Base-by-base conservation (phyloP, 2,113 vertebrate species). In the Hassar affinis region DNA sequence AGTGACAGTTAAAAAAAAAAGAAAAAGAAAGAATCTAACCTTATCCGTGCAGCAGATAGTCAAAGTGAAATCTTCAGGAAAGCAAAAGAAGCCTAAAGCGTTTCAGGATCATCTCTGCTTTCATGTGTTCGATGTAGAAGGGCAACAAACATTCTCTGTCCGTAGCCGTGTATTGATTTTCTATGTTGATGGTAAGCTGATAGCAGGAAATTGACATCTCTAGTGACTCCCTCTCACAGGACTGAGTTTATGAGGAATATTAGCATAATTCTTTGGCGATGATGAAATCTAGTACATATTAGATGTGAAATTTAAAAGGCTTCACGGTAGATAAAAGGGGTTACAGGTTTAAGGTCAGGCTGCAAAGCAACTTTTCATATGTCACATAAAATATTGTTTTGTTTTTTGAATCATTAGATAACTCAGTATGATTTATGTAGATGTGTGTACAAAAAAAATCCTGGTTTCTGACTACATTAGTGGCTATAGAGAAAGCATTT, bases 121-220 rank as follows among this genome's bases (percentile, higher is more conserved):
- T 51, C 78, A 72, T 69, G 69, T 83, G 77, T 83, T 76, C 62
- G 49, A 72, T 64, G 76, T 76, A 81, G 76, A 56, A 78, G 30
- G 15, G 84, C 61, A 81, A 85, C 78, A 80, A 84, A 84, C 77
- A 79, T 90, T 90, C 80, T 79, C 47, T 84, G 68, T 85, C n/a
- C 79, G 85, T 84, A 64, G 52, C 83, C 18, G 25, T 82, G 68
- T 42, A 94, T 94, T 90, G 93, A 93, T 93, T 93, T 93, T 92
- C 91, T 88, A 87, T 93, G 88, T 89, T 85, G 85, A 17, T 64
- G 82, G 93, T 94, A 95, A 96, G 90, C 88, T 91, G 94, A 94
- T 95, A 89, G 83, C 66, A 84, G 69, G 82, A 87, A 85, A 91
- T 85, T 88, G 90, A 89, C 86, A 84, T 85, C 92, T 87, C 90